Base-by-base conservation (phyloP, 2,113 vertebrate species). In the Alaudala cheleensis region DNA sequence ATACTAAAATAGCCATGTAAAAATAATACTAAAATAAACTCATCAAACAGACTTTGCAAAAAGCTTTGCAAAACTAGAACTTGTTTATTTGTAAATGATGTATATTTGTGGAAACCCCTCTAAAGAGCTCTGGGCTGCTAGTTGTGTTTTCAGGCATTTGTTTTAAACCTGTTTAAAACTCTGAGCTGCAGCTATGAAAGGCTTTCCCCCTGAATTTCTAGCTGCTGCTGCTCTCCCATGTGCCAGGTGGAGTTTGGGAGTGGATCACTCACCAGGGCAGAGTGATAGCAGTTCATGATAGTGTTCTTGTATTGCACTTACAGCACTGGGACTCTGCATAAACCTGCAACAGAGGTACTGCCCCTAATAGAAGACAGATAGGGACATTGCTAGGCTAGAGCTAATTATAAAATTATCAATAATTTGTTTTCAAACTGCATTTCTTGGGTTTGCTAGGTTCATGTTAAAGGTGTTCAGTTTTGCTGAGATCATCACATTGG, bases 401-500 rank as follows among this genome's bases (percentile, higher is more conserved):
- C 13, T 83, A 39, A 70, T 66, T 62, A 47, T 24, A 50, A 83
- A 44, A 60, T 44, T 9, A 69, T 9, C 26, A 78, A 4, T 29
- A 17, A 51, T 71, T 67, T 56, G 23, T 44, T 90, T 79, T 39
- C 58, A 51, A 31, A 13, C 6, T 51, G 8, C 22, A 9, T 73
- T 80, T 88, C 51, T 81, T 86, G 33, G 7, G n/a, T 65, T 86
- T 0, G 0, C 17, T 53, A 11, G 7, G 34, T 54, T 86, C 3
- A 0, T 45, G 25, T 47, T 83, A 14, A 14, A n/a, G 39, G 6
- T 80, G 7, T 60, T 73, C 31, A 2, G 0, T 73, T 90, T 66
- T 47, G 10, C 13, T 45, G 47, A 3, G 0, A 42, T 70, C 42
- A 2, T 25, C 47, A 24, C 0, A 0, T 23, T 67, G 22, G 40